Evolutionary conservation across 2,113 vertebrate species (phyloP).

Genomic region (Ceyx margarethae): DNA sequence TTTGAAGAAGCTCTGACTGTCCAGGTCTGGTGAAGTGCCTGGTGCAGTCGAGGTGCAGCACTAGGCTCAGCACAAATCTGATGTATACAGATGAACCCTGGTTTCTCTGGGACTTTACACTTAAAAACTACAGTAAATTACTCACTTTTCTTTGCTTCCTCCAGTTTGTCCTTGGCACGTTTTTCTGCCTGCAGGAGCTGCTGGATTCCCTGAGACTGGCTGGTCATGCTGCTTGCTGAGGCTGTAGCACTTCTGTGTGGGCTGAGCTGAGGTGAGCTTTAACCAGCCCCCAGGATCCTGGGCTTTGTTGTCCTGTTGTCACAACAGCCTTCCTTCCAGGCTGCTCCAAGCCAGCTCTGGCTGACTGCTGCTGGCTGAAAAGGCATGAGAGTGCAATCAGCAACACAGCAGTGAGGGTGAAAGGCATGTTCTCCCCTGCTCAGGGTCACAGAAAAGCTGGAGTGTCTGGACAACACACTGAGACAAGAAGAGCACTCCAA

Average conservation of each 20-base stretch:
- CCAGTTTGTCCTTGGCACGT: conserved; percentile 80
- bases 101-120: not conserved
- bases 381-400: conserved; percentile 1
- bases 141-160: conserved; percentile 83
- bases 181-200: conserved; percentile 82
- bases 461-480: not conserved
- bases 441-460: not conserved
- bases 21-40: not conserved
- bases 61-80: not conserved
- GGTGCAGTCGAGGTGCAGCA: not conserved
- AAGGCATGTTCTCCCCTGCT: not conserved
- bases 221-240: conserved; percentile 65
- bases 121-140: conserved; percentile 17
- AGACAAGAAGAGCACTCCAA: not conserved
- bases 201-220: conserved; percentile 81
- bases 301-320: conserved; percentile 23
- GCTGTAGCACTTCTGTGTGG: not conserved
- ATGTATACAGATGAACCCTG: not conserved
- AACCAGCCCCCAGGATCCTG: not conserved
- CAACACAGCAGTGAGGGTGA: not conserved
- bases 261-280: not conserved
- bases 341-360: not conserved
- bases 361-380: not conserved
- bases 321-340: not conserved
- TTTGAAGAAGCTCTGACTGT: not conserved